These are phyloP conservation scores for Kryphioiulus occultus DNA, from an alignment of 2,888 invertebrate genomes.

Conservation along the genomic window DNA sequence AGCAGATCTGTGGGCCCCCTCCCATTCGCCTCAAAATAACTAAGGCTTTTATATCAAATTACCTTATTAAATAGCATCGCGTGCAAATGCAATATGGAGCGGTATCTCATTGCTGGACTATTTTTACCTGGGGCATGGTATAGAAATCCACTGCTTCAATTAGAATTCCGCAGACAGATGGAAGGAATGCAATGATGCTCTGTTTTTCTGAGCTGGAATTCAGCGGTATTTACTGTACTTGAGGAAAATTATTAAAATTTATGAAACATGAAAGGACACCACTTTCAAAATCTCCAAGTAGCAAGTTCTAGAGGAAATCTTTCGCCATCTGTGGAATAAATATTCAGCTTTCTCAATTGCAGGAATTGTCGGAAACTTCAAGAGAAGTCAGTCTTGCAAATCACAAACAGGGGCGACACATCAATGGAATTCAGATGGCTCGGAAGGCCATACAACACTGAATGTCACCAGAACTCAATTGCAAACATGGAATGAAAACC, in stretches of 20 bases:
- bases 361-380: not conserved
- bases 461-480: too few species aligned
- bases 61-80: constrained; percentile 23
- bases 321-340: not conserved
- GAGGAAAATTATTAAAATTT: not conserved
- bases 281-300: not conserved
- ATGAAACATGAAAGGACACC: not conserved
- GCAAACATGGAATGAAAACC: too few species aligned
- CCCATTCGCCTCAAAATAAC: not conserved
- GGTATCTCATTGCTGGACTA: not conserved
- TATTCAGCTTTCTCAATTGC: not conserved
- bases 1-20: not conserved
- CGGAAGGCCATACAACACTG: too few species aligned
- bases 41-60: constrained; percentile 23
- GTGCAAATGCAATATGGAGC: not conserved
- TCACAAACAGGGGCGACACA: not conserved
- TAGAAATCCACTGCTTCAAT: not conserved
- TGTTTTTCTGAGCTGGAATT: not conserved
- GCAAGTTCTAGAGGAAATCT: not conserved
- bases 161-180: not conserved
- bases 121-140: not conserved
- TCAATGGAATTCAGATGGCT: not conserved
- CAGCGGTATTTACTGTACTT: not conserved
- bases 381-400: not conserved
- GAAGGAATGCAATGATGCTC: not conserved